A percentile compares a stretch with the other conserved stretches of the same genome.
Conservation (phyloP, 2,888 invertebrate species). For the Cepaea hortensis region DNA sequence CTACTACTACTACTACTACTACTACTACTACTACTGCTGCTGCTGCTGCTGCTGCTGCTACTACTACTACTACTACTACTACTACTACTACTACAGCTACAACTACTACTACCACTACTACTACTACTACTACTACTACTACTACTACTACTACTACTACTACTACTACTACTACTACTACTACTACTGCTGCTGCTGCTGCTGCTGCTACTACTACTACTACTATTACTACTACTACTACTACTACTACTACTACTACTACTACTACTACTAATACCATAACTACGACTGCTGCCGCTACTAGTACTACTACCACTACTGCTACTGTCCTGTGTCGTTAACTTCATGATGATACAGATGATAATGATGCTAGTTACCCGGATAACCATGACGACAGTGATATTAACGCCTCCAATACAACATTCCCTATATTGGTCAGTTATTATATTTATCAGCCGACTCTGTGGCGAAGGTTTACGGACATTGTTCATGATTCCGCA, state of each 20-base stretch:
- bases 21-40: slow-evolving; percentile 48
- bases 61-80: slow-evolving; percentile 19
- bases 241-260: neutral
- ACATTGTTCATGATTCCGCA: no score
- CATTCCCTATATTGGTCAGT: no score
- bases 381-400: no score
- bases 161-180: slow-evolving; percentile 8
- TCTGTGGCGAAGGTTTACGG: no score
- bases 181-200: neutral
- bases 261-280: neutral
- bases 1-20: slow-evolving; percentile 50
- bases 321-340: no score
- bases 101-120: neutral
- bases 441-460: no score
- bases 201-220: neutral
- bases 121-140: slow-evolving; percentile 28
- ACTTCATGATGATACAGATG: no score
- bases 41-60: slow-evolving; percentile 47
- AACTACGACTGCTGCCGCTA: neutral
- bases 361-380: no score
- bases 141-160: slow-evolving; percentile 41
- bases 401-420: no score
- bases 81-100: neutral
- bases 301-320: neutral
- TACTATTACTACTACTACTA: neutral